phyloP scores from a whole-genome alignment of 2,113 vertebrate genomes.

The Ailuropoda melanoleuca region DNA sequence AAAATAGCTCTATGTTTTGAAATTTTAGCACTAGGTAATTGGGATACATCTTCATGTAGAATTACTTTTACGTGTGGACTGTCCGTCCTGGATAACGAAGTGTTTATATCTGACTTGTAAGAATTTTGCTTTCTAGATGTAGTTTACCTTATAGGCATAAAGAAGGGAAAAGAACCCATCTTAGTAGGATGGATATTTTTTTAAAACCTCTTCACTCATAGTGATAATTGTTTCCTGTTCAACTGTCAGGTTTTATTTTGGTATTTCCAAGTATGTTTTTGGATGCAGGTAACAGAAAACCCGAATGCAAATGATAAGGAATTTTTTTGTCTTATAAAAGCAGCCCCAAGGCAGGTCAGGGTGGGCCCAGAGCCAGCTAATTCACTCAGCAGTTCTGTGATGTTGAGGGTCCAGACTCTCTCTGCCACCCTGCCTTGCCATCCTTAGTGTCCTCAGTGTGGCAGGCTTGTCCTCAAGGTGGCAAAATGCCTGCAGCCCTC shows the following conservation, averaged over 20 bases:
- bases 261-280: constrained; percentile 27
- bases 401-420: not conserved
- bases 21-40: not conserved
- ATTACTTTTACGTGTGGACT: not conserved
- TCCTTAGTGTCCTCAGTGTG: not conserved
- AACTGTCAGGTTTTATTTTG: constrained; percentile 44
- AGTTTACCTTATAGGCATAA: not conserved
- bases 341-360: not conserved
- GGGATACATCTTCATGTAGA: not conserved
- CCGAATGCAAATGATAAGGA: not conserved
- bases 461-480: not conserved
- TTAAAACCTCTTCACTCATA: not conserved
- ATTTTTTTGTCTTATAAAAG: constrained; percentile 9
- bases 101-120: constrained; percentile 12
- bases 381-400: not conserved
- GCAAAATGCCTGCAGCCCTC: not conserved
- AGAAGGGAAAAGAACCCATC: not conserved
- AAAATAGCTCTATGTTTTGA: not conserved
- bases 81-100: not conserved
- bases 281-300: constrained; percentile 28
- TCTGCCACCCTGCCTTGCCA: not conserved
- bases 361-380: not conserved
- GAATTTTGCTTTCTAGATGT: constrained; percentile 33
- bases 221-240: constrained; percentile 18
- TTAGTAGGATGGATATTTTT: not conserved